Evolutionary conservation across 1,140 invertebrate species (phyloP).

Genomic region (Tetramorium alpestre): DNA sequence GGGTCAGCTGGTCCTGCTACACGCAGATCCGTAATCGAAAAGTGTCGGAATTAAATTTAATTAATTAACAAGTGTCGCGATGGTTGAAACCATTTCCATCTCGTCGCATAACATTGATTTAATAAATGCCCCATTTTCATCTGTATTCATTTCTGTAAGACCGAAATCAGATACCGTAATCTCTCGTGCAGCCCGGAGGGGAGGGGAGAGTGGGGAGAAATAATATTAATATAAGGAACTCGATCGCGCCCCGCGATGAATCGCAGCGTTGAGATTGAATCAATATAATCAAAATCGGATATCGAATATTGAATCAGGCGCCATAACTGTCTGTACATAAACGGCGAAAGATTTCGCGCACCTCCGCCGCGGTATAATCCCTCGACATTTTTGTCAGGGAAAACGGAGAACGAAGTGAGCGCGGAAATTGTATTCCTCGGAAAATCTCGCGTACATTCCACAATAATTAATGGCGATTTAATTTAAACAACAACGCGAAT

Average conservation of each 20-base stretch:
- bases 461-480: neutral
- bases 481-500: neutral
- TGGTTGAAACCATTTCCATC: neutral
- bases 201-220: neutral
- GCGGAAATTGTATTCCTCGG: neutral
- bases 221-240: constrained; percentile 56
- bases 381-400: neutral
- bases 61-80: constrained; percentile 18
- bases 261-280: constrained; percentile 38
- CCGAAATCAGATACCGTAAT: constrained; percentile 24
- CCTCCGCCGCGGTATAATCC: constrained; percentile 14
- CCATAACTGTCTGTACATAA: constrained; percentile 22
- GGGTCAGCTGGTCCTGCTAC: neutral
- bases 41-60: constrained; percentile 42
- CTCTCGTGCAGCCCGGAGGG: neutral
- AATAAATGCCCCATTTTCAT: constrained; percentile 27
- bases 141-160: neutral
- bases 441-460: neutral
- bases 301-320: constrained; percentile 48
- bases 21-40: neutral
- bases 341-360: constrained; percentile 32
- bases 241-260: constrained; percentile 20
- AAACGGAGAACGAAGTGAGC: neutral
- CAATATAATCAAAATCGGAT: constrained; percentile 58
- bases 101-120: constrained; percentile 31